A percentile compares a stretch with the other conserved stretches of the same genome.
phyloP scores from a whole-genome alignment of 1,140 invertebrate genomes.

The Bombus superbus region DNA sequence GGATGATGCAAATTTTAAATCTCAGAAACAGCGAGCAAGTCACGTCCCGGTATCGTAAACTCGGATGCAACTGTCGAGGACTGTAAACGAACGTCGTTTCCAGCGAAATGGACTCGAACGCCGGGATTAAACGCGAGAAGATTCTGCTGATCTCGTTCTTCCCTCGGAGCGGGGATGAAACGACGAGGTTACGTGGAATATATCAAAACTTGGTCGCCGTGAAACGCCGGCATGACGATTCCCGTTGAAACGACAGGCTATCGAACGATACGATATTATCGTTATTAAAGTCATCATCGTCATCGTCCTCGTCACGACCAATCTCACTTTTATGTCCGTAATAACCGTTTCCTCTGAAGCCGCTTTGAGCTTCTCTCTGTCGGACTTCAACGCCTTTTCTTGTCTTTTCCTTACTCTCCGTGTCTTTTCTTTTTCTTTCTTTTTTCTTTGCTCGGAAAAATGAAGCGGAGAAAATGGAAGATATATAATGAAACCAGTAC shows the following conservation, averaged over 20 bases:
- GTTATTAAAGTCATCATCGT: conserved; percentile 37
- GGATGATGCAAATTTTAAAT: conserved; percentile 7
- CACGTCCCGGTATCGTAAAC: conserved; percentile 17
- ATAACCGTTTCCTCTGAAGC: conserved; percentile 32
- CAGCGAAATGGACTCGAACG: conserved; percentile 8
- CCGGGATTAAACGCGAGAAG: neutral
- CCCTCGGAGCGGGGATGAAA: neutral
- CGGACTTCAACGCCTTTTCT: neutral
- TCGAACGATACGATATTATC: conserved; percentile 2
- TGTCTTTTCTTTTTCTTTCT: neutral
- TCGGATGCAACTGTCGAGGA: neutral
- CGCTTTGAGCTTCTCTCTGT: conserved; percentile 7
- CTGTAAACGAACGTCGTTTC: conserved; percentile 12
- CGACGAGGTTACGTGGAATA: neutral
- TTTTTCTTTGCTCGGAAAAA: neutral
- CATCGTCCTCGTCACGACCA: conserved; percentile 2
- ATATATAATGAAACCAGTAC: no score
- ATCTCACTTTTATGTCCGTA: conserved; percentile 31
- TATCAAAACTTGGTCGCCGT: neutral
- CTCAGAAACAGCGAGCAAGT: neutral
- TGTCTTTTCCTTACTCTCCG: neutral
- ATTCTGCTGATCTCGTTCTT: conserved; percentile 17
- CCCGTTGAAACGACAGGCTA: neutral
- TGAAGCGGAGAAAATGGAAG: neutral
- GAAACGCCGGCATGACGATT: neutral